Evolutionary conservation across 2,797 vertebrate genomes (phyloP).

Genomic region (Enteromius radiatus): DNA sequence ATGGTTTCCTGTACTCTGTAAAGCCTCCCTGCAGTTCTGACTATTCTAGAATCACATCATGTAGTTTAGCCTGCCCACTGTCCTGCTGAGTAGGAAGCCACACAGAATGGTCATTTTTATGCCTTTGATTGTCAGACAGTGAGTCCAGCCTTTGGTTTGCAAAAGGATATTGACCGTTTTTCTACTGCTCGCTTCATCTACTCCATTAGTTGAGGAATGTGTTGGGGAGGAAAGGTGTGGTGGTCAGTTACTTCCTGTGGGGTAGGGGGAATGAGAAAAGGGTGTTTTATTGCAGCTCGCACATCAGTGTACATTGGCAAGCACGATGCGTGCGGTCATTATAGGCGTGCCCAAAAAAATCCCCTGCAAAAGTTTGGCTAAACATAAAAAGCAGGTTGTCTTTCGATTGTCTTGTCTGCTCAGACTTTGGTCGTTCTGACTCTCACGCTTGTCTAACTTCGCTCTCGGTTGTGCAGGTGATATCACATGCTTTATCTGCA

Average conservation of each 20-base stretch:
- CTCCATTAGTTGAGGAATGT: conserved; percentile 59
- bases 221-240: conserved; percentile 67
- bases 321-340: background rate
- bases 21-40: conserved; percentile 5
- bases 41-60: conserved; percentile 31
- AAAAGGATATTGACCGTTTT: conserved; percentile 6
- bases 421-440: conserved; percentile 28
- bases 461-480: conserved; percentile 34
- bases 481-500: conserved; percentile 46
- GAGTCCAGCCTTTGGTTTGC: conserved; percentile 28
- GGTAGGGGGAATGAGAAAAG: conserved; percentile 35
- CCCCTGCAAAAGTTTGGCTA: conserved; percentile 3
- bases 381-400: conserved; percentile 33
- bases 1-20: conserved; percentile 19
- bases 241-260: conserved; percentile 61
- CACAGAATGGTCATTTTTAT: conserved; percentile 18
- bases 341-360: conserved; percentile 22
- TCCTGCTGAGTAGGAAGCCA: conserved; percentile 19
- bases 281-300: conserved; percentile 27
- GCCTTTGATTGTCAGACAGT: background rate
- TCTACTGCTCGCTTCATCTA: conserved; percentile 19
- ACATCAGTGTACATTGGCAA: conserved; percentile 24
- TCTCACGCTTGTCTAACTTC: conserved; percentile 20
- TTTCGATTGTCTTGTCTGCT: conserved; percentile 42
- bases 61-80: background rate